These are phyloP conservation scores for Vanessa atalanta DNA, from an alignment of 1,140 invertebrate genomes.

Conservation along the genomic window DNA sequence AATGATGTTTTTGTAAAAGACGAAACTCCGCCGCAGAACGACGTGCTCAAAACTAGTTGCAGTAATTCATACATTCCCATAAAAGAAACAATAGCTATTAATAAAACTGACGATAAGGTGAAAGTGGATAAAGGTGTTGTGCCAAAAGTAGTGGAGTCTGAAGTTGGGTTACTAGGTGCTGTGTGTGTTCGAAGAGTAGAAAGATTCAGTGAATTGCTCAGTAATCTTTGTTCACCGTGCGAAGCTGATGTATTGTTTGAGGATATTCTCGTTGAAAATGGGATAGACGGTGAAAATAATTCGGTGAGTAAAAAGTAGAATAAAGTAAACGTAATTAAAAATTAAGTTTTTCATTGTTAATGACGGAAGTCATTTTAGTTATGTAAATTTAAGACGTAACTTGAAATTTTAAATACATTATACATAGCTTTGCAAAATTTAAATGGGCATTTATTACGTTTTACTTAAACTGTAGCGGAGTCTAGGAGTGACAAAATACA, in stretches of 20 bases:
- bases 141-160: constrained; percentile 69
- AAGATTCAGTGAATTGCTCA: constrained; percentile 77
- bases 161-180: constrained; percentile 68
- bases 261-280: constrained; percentile 71
- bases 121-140: constrained; percentile 65
- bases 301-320: constrained; percentile 52
- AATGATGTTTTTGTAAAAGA: constrained; percentile 44
- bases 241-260: constrained; percentile 75
- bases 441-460: too few relatives aligned
- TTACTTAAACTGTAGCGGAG: too few relatives aligned
- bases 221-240: constrained; percentile 75
- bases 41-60: constrained; percentile 58
- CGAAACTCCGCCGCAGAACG: constrained; percentile 26
- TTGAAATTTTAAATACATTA: not conserved
- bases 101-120: constrained; percentile 49
- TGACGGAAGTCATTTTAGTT: not conserved
- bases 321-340: not conserved
- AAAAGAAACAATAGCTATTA: constrained; percentile 53
- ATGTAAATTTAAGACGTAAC: not conserved
- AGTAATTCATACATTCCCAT: constrained; percentile 62
- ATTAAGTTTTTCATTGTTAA: not conserved
- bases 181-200: constrained; percentile 78
- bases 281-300: constrained; percentile 58
- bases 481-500: too few relatives aligned
- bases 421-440: too few relatives aligned